phyloP scores from a whole-genome alignment of 2,888 invertebrate species.

The Acrobasis repandana region DNA sequence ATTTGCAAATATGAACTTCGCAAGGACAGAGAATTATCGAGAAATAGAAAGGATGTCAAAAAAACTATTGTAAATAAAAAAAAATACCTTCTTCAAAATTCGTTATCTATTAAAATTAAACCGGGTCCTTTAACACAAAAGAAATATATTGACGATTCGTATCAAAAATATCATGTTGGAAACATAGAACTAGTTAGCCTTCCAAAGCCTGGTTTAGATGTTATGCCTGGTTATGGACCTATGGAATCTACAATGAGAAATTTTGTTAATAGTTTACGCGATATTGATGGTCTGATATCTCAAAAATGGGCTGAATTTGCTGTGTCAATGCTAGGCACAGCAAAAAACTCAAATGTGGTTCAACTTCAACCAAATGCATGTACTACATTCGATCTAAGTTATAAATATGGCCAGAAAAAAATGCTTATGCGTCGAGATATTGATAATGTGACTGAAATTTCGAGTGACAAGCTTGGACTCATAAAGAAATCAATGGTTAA shows the following conservation, averaged over 20 bases:
- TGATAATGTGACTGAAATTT: slow-evolving; percentile 23
- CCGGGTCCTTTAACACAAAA: slow-evolving; percentile 83
- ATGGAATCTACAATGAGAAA: slow-evolving; percentile 68
- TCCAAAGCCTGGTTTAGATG: slow-evolving; percentile 75
- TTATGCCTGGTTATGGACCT: slow-evolving; percentile 71
- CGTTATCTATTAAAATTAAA: slow-evolving; percentile 71
- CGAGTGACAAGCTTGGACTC: slow-evolving; percentile 1
- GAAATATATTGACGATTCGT: slow-evolving; percentile 64
- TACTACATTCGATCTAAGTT: slow-evolving; percentile 82
- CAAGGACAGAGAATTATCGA: slow-evolving; percentile 34
- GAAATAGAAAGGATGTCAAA: slow-evolving; percentile 35
- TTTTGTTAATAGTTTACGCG: slow-evolving; percentile 63
- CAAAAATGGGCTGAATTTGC: slow-evolving; percentile 82
- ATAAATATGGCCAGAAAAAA: slow-evolving; percentile 81
- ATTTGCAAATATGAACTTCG: slow-evolving; percentile 56
- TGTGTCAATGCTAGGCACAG: slow-evolving; percentile 69
- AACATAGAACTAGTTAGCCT: slow-evolving; percentile 68
- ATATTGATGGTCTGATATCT: slow-evolving; percentile 65
- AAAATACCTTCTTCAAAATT: slow-evolving; percentile 56
- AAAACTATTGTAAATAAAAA: slow-evolving; percentile 38
- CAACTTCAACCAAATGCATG: slow-evolving; percentile 49
- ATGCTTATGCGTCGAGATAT: slow-evolving; percentile 74
- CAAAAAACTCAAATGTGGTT: slow-evolving; percentile 41
- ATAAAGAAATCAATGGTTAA: not conserved
- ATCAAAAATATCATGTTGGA: slow-evolving; percentile 70